Evolutionary conservation across 2,888 invertebrate species (phyloP), one percentile per base, ranked within the genome.

Genomic region (Portevinia maculata): DNA sequence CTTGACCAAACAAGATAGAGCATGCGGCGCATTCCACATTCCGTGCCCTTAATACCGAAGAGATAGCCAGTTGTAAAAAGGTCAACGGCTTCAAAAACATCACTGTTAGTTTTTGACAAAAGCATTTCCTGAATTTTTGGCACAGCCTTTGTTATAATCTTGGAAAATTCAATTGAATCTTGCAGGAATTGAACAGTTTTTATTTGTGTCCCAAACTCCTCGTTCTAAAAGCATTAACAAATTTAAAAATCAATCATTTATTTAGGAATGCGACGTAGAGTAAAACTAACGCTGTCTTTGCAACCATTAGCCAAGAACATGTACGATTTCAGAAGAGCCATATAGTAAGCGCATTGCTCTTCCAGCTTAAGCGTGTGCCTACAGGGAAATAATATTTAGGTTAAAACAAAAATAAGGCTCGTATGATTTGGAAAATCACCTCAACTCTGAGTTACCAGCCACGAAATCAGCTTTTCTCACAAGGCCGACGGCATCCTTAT

Each of bases 1-100:
- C 94, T 94, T 9, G 95, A 94, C 93, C 95, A 95, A 70, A 97
- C 94, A 52, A 97, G 92, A 64, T 93, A 92, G 85, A 97, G 89
- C 95, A 97, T 96, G 86, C 93, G 93, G 73, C 93, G 92, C 75
- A 97, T 93, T 1, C 96, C 97, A 34, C 91, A 87, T 85, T 94
- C 93, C 2, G 95, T 94, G 59, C 94, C 94, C 79, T 94, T 93
- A n/a, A 97, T 93, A 64, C 94, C 94, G 87, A 96, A 96, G 84
- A 95, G 93, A 87, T 94, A 94, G 0, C 96, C 96, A 0, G 95
- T 93, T 0, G 96, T 95, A 86, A 98, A 95, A 88, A 98, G 97
- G 75, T 96, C 94, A 24, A 98, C 95, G 0, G 98, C 96, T 89
- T 98, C 98, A 64, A 95, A 93, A 11, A 97, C 95, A 89, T 98